Base-by-base conservation (phyloP, 1,140 invertebrate genomes). In the Spodoptera frugiperda region DNA sequence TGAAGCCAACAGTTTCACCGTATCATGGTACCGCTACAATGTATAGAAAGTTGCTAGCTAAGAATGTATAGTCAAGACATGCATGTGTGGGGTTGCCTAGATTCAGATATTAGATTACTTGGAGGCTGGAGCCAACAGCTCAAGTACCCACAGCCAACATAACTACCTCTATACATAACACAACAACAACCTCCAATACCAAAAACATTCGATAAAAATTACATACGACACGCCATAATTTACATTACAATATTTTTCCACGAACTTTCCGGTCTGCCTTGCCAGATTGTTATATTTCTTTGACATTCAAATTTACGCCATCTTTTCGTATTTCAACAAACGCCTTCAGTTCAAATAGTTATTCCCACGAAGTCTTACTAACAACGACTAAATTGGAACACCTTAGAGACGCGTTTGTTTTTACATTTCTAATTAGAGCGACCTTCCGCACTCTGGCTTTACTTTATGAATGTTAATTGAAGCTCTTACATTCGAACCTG, bases 351-450 rank as follows among this genome's bases (percentile, higher is more conserved):
- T 46, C 30, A 15, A 25, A n/a, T 19, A 46, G 15, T 39, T 57
- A 33, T 76, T 76, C 61, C 39, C 76, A 72, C 76, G 74, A 39
- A 30, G 21, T n/a, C 55, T 76, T 67, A 53, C 53, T 72, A 75
- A 75, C 48, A 65, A 9, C 57, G 3, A n/a, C 65, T 8, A 65
- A 75, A 75, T 49, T 65, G 57, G 73, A 54, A 39, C 61, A 57
- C 59, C 59, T 76, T 67, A 67, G 21, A 55, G 39, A 70, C 48
- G 54, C 44, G 30, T 71, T 77, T 78, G 53, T 78, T 74, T 78
- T 76, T 76, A 75, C 63, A n/a, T 55, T 72, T 61, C 49, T 78
- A 65, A 78, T 78, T 73, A 78, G 61, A 73, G 55, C 15, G 17
- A 48, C 57, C 77, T 30, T 55, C 70, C 51, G 21, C 12, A 21